A percentile compares a stretch with the other conserved stretches of the same genome.
phyloP scores from a whole-genome alignment of 1,140 invertebrate genomes.

The Drosophila subobscura region DNA sequence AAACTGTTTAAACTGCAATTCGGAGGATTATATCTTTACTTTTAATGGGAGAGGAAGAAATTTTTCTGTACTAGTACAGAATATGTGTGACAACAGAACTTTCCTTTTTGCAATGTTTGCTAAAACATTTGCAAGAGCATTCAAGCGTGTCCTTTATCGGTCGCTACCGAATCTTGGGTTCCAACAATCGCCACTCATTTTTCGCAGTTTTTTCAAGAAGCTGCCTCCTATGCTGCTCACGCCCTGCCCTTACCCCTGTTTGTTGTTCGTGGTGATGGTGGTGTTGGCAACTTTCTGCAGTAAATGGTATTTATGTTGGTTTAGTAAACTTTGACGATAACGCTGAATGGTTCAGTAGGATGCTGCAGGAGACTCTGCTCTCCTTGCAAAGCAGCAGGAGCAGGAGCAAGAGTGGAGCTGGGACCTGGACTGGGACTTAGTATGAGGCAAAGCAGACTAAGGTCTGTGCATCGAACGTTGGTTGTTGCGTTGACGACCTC shows the following conservation, averaged over 20 bases:
- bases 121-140: conserved; percentile 31
- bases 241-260: not conserved
- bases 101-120: not conserved
- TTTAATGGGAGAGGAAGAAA: too few relatives aligned
- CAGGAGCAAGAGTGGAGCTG: conserved; percentile 7
- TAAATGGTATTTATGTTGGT: conserved; percentile 82
- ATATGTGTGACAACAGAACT: not conserved
- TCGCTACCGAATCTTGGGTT: conserved; percentile 8
- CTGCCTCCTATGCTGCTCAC: conserved; percentile 29
- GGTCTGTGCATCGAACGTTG: conserved; percentile 49
- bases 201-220: conserved; percentile 61
- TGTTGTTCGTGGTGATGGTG: conserved; percentile 34
- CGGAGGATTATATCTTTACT: too few relatives aligned
- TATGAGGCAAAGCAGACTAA: conserved; percentile 1
- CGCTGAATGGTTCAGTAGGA: conserved; percentile 41
- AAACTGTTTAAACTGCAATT: too few relatives aligned
- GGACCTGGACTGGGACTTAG: not conserved
- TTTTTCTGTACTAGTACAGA: too few relatives aligned
- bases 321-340: conserved; percentile 81
- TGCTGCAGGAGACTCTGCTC: conserved; percentile 11
- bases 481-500: conserved; percentile 76
- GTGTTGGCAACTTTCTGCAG: conserved; percentile 72
- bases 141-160: conserved; percentile 7
- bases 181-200: conserved; percentile 60
- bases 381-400: not conserved